phyloP scores from a whole-genome alignment of 2,888 invertebrate species.

The Operophtera brumata region DNA sequence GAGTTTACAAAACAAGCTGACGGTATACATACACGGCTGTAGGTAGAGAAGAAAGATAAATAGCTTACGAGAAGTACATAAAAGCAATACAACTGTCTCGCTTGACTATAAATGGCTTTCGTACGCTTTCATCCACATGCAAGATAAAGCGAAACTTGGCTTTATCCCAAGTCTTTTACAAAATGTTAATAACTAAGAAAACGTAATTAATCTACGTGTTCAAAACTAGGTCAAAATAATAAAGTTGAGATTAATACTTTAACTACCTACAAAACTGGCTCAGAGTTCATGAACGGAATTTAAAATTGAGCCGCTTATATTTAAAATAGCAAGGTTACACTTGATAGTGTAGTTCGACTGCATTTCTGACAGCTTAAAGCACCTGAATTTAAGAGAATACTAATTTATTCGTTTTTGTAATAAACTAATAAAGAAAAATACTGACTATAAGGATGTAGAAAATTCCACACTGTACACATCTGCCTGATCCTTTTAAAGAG shows the following conservation, averaged over 20 bases:
- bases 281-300: conserved; percentile 36
- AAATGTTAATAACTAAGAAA: conserved; percentile 54
- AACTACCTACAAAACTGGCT: conserved; percentile 38
- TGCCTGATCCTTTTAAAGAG: too few relatives aligned
- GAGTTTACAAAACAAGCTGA: conserved; percentile 24
- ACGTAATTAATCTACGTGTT: conserved; percentile 53
- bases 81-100: conserved; percentile 29
- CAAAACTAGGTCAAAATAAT: conserved; percentile 54
- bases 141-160: conserved; percentile 50
- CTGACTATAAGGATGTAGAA: too few relatives aligned
- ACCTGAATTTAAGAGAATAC: neutral
- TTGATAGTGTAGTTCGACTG: conserved; percentile 11
- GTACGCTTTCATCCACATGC: conserved; percentile 30
- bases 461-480: too few relatives aligned
- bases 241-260: conserved; percentile 51
- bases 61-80: conserved; percentile 17
- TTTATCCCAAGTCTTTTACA: conserved; percentile 53
- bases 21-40: conserved; percentile 3
- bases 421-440: neutral
- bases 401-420: neutral
- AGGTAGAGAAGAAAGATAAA: conserved; percentile 17
- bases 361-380: neutral
- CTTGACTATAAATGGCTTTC: conserved; percentile 31
- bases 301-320: conserved; percentile 27
- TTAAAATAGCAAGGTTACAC: conserved; percentile 25